phyloP scores from a whole-genome alignment of 2,888 invertebrate genomes.

The Nycteola revayana region DNA sequence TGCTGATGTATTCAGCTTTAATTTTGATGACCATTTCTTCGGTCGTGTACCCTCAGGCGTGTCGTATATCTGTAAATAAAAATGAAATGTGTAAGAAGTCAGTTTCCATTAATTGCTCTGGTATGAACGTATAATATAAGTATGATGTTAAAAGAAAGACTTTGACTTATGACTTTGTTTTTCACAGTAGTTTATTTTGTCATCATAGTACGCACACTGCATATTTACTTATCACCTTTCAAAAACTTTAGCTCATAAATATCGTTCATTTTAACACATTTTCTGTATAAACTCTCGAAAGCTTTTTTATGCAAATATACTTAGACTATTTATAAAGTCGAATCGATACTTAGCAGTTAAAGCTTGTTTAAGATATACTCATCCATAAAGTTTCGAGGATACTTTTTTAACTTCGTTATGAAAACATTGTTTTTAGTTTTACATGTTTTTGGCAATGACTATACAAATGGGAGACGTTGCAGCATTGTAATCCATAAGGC shows the following conservation, averaged over 20 bases:
- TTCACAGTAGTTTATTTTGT: too few species aligned
- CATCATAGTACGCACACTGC: too few species aligned
- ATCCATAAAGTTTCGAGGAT: too few species aligned
- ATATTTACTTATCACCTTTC: conserved; percentile 16
- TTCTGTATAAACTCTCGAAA: conserved; percentile 41
- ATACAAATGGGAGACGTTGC: too few species aligned
- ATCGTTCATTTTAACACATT: conserved; percentile 34
- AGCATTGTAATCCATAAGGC: too few species aligned
- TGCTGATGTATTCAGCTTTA: conserved; percentile 82
- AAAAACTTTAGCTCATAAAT: conserved; percentile 35
- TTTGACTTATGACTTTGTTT: too few species aligned
- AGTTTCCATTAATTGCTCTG: too few species aligned
- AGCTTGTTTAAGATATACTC: conserved; percentile 31
- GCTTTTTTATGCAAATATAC: conserved; percentile 50
- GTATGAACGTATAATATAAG: too few species aligned
- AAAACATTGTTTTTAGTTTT: too few species aligned
- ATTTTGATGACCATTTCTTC: conserved; percentile 88
- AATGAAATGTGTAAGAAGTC: conserved; percentile 8
- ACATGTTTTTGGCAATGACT: too few species aligned
- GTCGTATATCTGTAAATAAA: conserved; percentile 75
- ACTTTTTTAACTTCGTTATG: too few species aligned
- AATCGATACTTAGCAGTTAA: conserved; percentile 42
- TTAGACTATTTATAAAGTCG: conserved; percentile 44
- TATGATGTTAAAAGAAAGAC: too few species aligned
- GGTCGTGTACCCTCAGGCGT: conserved; percentile 78